Base-by-base conservation (phyloP, 2,888 invertebrate genomes). In the Brachypterus glaber region DNA sequence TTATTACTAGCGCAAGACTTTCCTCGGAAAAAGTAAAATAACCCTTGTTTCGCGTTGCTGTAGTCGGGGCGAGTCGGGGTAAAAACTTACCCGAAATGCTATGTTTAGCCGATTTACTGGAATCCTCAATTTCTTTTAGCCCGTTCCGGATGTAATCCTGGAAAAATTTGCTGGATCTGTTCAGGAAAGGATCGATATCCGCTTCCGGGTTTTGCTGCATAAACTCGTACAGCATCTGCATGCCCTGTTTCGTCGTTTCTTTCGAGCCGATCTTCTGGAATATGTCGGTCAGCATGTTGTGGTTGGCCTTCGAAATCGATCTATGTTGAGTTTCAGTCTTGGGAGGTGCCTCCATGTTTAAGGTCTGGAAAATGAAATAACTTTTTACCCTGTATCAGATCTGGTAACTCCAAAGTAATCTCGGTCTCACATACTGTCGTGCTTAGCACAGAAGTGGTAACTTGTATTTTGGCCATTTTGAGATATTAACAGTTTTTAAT, bases 211-310 rank as follows among this genome's bases (percentile, higher is more conserved):
- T 79, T 50, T 83, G 78, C 56, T 77, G 76, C 69, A 76, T 76
- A 55, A 89, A 79, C 52, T 88, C 86, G 49, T 86, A 88, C 11
- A 91, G 66, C 54, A 85, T 78, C 42, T 75, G 73, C 39, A 95
- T 67, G 24, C 92, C 95, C 64, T 89, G 77, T 49, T 74, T 74
- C 2, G 86, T 86, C 44, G 86, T 86, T 46, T 90, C 86, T 64
- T 88, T 90, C 31, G 79, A 82, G 25, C 91, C 91, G 55, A 93
- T 91, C 53, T 91, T 79, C 64, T 85, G 87, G 53, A 93, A 85
- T 54, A 93, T 93, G 55, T 85, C 84, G 0, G 88, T 84, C 41
- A 95, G 68, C 50, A 84, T 81, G 47, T 88, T 89, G 57, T 91
- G 89, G n/a, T 82, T 79, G 12, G 77, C 77, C 53, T 87, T 79